These are phyloP conservation scores for Sycophila texana DNA, from an alignment of 2,888 invertebrate genomes.

Conservation along the genomic window DNA sequence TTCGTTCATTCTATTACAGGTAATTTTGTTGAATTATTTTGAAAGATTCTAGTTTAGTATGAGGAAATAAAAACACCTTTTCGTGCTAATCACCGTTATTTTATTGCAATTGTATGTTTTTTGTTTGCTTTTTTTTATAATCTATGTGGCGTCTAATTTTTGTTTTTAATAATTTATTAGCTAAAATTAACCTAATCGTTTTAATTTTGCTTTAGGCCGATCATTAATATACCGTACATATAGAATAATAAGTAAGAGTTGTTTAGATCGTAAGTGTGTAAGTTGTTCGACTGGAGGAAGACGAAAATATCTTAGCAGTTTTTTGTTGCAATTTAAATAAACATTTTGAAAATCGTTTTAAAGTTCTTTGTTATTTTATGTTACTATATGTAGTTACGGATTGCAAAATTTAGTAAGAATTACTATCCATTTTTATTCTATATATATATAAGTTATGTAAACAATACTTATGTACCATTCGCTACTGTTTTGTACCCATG, in stretches of 20 bases:
- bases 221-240: constrained; percentile 10
- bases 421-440: neutral
- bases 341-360: neutral
- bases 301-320: constrained; percentile 1
- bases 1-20: too few relatives aligned
- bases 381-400: neutral
- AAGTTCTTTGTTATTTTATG: neutral
- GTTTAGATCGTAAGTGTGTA: constrained; percentile 33
- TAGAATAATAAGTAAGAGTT: constrained; percentile 28
- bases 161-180: too few relatives aligned
- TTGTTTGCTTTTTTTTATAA: too few relatives aligned
- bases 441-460: neutral
- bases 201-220: constrained; percentile 45
- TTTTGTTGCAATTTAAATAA: neutral
- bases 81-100: too few relatives aligned
- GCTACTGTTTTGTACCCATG: constrained; percentile 35
- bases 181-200: too few relatives aligned
- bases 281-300: constrained; percentile 31
- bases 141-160: too few relatives aligned
- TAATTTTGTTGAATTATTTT: too few relatives aligned
- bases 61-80: too few relatives aligned
- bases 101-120: too few relatives aligned
- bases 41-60: too few relatives aligned
- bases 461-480: neutral
- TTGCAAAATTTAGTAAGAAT: neutral